These are phyloP conservation scores for Liolophura sinensis DNA, from an alignment of 1,140 invertebrate genomes.

Conservation along the genomic window DNA sequence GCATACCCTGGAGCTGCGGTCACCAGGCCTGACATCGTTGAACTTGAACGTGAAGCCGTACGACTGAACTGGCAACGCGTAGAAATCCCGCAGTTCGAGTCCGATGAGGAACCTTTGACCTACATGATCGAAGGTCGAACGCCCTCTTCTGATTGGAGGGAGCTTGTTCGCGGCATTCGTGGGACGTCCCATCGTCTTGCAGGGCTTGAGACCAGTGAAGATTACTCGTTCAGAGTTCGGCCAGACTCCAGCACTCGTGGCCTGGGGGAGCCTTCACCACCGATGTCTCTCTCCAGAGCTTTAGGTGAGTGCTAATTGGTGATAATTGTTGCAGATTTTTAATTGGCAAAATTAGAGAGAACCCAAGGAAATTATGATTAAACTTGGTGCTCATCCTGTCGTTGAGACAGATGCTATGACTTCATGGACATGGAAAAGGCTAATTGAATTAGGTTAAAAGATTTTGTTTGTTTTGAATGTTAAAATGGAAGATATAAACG, in stretches of 20 bases:
- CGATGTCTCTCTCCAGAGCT: slow-evolving; percentile 43
- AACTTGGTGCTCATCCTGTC: no score
- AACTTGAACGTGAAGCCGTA: slow-evolving; percentile 38
- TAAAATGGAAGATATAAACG: neutral
- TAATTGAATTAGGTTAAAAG: no score
- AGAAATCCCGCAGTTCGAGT: slow-evolving; percentile 38
- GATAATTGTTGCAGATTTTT: no score
- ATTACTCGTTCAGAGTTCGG: slow-evolving; percentile 48
- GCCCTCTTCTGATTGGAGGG: slow-evolving; percentile 37
- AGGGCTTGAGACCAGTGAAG: slow-evolving; percentile 39
- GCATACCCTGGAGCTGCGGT: slow-evolving; percentile 50
- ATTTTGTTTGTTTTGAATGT: neutral
- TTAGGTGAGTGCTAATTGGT: slow-evolving; percentile 29
- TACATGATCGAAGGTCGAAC: slow-evolving; percentile 49
- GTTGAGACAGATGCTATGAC: no score
- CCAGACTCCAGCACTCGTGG: slow-evolving; percentile 33
- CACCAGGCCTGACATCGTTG: slow-evolving; percentile 38
- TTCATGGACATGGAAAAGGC: no score
- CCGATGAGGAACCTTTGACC: slow-evolving; percentile 33
- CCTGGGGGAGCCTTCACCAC: slow-evolving; percentile 44
- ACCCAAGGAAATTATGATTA: no score
- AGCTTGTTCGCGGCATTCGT: slow-evolving; percentile 40
- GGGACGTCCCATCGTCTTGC: slow-evolving; percentile 35
- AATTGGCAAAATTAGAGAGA: no score
- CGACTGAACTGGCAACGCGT: slow-evolving; percentile 43